Evolutionary conservation across 2,888 invertebrate species (phyloP), one percentile per base, ranked within the genome.

Genomic region (Zhuqinia jingwanae): DNA sequence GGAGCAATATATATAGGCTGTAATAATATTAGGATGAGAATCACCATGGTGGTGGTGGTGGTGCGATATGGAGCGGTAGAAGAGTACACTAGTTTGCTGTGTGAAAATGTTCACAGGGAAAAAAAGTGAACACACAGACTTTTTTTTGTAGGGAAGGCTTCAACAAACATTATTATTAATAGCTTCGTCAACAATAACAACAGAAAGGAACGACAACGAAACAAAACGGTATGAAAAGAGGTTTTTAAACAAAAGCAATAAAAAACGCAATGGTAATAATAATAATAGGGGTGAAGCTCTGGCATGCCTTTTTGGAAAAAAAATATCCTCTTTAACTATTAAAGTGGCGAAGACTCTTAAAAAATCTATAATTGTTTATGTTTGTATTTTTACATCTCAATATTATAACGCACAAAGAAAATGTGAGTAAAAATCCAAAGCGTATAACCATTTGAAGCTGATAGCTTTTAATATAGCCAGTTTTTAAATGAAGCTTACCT

Each of bases 151-250:
- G 65, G 20, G 63, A 17, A n/a, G 30, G 63, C 36, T 36, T 13
- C 36, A 13, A 65, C n/a, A n/a, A 73, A 30, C 73, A 53, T 50
- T 53, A 73, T 73, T 73, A 73, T 73, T 47, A 73, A 73, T 17
- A 73, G 73, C 17, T 73, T 50, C 50, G 73, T 73, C 76, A 65
- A 47, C 58, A 82, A 82, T 30, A 83, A 83, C 76, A 84, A 36
- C 68, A 84, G 65, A 76, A 83, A 53, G 63, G 45, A n/a, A 53
- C 42, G 53, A 36, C 76, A 79, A 10, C 27, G 50, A 76, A 76
- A 53, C 30, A 22, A 83, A 76, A 77, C 77, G n/a, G 68, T 68
- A 70, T 76, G 45, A 76, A 60, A 73, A 60, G 36, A 63, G 27
- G 63, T 65, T 77, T 73, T 68, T 45, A 73, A 50, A 77, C 53